Base-by-base conservation (phyloP, 2,797 vertebrate species). In the Hyperoplus immaculatus region DNA sequence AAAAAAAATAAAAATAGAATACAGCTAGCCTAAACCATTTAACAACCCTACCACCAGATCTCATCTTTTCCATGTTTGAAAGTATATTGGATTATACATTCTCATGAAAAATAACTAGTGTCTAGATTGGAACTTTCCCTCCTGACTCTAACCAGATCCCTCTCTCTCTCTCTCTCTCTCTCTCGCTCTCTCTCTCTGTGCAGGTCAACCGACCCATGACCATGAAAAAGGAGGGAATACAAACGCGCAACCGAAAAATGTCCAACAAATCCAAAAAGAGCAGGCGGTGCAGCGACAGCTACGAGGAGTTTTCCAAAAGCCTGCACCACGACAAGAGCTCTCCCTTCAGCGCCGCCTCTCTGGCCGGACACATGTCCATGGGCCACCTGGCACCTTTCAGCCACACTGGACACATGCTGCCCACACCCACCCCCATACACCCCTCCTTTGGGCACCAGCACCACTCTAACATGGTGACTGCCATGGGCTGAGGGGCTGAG, bases 191-290 rank as follows among this genome's bases (percentile, higher is more conserved):
- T 16, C 42, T 56, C 9, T 75, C 81, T 78, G 1, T n/a, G 78
- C 93, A 99, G 98, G 97, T 99, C 88, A 99, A 99, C 89, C 95
- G 98, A 79, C 98, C 98, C 1, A 94, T 99, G 88, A 99, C 98
- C 85, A 99, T 99, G 98, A 99, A 99, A 93, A 99, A 99, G 90
- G 98, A 99, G 87, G 98, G 98, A 45, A 99, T 99, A 85, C 98
- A 99, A 93, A 99, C 98, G 16, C 96, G 98, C 84, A 99, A 99
- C 92, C 95, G 98, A 85, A 99, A 99, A 94, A 99, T 99, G 97
- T 99, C 98, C 87, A 98, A 96, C 96, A 99, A 99, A 86, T 97
- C 98, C 86, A 99, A 99, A 94, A 99, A 97, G 93, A 95, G 85
- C 94, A 97, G 96, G 93, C 96, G 97, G 77, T 91, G 94, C 63